These are phyloP conservation scores for Epinotia nisella DNA, from an alignment of 2,888 invertebrate genomes.

Conservation along the genomic window DNA sequence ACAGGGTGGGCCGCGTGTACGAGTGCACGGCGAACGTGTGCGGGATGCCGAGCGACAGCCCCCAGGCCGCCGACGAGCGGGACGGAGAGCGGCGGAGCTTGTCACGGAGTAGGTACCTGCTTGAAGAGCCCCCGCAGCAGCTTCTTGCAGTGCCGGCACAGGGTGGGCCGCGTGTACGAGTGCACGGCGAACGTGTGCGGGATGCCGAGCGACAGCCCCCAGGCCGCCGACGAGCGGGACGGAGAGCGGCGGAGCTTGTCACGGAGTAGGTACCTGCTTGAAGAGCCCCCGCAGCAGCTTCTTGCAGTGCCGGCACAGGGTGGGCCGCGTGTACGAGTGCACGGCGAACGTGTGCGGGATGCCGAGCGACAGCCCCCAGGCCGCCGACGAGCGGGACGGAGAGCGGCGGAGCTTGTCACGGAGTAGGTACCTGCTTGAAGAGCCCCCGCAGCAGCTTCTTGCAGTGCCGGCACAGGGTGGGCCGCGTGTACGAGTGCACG, in stretches of 20 bases:
- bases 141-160: not conserved
- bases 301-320: not conserved
- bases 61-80: not conserved
- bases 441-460: not conserved
- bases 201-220: not conserved
- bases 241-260: not conserved
- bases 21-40: too few species aligned
- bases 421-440: not conserved
- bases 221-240: not conserved
- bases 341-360: not conserved
- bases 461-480: not conserved
- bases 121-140: not conserved
- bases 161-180: not conserved
- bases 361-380: not conserved
- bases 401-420: not conserved
- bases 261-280: not conserved
- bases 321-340: not conserved
- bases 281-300: not conserved
- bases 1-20: too few species aligned
- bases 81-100: not conserved
- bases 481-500: not conserved
- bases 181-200: not conserved
- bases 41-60: not conserved
- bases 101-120: not conserved
- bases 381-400: not conserved